Conservation (phyloP, 2,888 invertebrate genomes). For the Alsophila aescularia region DNA sequence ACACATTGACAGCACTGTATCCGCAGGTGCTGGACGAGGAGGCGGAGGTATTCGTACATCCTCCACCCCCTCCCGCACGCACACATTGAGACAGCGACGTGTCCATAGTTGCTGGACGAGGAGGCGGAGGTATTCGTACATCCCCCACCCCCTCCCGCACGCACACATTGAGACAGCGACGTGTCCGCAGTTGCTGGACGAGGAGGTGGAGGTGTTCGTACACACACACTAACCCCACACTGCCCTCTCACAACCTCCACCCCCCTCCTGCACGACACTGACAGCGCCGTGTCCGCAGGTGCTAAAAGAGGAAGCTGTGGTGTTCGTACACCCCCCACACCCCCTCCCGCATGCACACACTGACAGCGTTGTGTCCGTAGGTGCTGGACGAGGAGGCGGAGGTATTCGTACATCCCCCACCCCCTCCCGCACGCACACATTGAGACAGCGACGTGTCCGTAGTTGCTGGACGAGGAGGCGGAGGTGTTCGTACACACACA, state of each 20-base stretch:
- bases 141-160: too few species aligned
- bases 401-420: too few species aligned
- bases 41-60: slow-evolving; percentile 99
- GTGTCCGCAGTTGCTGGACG: slow-evolving; percentile 94
- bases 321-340: too few species aligned
- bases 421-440: neutral
- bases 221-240: too few species aligned
- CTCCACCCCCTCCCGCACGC: too few species aligned
- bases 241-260: too few species aligned
- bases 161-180: neutral
- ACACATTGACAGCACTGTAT: neutral
- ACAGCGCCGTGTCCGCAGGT: slow-evolving; percentile 86
- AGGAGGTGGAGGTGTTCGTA: slow-evolving; percentile 99
- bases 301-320: slow-evolving; percentile 99
- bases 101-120: slow-evolving; percentile 96
- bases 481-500: slow-evolving; percentile 99
- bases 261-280: neutral
- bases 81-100: neutral
- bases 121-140: slow-evolving; percentile 99
- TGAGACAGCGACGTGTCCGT: slow-evolving; percentile 23
- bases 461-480: slow-evolving; percentile 99
- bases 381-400: slow-evolving; percentile 99
- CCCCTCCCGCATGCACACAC: neutral
- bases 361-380: slow-evolving; percentile 72
- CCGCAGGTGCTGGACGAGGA: slow-evolving; percentile 98